Percentiles rank a stretch among this genome's conserved stretches.
Evolutionary conservation across 2,888 invertebrate species (phyloP).

Genomic region (Caenorhabditis doughertyi): DNA sequence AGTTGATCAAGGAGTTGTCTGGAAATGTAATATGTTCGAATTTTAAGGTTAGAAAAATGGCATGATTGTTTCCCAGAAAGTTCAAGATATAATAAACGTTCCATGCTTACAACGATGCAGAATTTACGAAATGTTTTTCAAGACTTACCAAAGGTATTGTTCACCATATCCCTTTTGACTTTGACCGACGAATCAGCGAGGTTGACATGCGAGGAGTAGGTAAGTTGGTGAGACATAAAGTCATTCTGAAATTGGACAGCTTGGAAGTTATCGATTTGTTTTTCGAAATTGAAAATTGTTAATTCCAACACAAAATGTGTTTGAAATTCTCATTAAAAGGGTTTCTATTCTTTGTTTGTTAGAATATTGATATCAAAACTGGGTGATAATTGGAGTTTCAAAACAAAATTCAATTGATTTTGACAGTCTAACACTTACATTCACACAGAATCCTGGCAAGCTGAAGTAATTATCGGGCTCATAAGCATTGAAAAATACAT

Average conservation of each 20-base stretch:
- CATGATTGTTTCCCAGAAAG: not conserved
- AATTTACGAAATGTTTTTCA: not conserved
- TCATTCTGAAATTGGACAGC: slow-evolving; percentile 59
- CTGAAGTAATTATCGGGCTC: slow-evolving; percentile 34
- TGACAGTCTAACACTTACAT: slow-evolving; percentile 25
- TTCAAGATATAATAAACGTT: no score
- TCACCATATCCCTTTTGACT: slow-evolving; percentile 36
- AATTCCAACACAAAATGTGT: no score
- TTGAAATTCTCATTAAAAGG: no score
- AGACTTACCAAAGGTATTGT: slow-evolving; percentile 28
- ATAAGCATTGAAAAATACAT: slow-evolving; percentile 59
- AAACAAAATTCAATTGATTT: no score
- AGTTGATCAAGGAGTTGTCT: slow-evolving; percentile 44
- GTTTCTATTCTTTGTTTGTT: no score
- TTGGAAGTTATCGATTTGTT: no score
- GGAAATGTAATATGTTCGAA: not conserved
- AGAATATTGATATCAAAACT: no score
- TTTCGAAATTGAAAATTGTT: no score
- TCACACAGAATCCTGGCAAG: slow-evolving; percentile 47
- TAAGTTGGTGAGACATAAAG: slow-evolving; percentile 47
- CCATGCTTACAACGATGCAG: no score
- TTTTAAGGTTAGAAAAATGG: not conserved
- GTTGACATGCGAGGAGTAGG: slow-evolving; percentile 57
- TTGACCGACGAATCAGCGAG: slow-evolving; percentile 26
- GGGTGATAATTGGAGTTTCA: no score